Conservation (phyloP, 2,113 vertebrate genomes). For the Phrynosoma platyrhinos region DNA sequence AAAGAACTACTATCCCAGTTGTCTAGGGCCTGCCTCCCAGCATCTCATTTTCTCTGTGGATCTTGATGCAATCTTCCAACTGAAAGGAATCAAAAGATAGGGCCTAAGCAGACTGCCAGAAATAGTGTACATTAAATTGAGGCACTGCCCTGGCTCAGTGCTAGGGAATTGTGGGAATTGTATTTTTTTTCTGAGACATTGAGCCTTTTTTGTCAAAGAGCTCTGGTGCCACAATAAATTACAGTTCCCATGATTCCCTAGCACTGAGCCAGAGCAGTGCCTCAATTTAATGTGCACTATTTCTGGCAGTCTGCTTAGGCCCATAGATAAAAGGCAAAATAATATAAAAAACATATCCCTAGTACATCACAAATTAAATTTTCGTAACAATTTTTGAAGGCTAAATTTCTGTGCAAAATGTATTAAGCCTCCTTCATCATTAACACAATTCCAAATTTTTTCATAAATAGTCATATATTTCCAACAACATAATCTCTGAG, state of each 20-base stretch:
- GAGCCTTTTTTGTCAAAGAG: too few relatives aligned
- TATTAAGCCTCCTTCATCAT: not conserved
- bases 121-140: too few relatives aligned
- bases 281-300: too few relatives aligned
- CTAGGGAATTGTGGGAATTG: too few relatives aligned
- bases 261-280: too few relatives aligned
- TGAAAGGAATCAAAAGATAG: not conserved
- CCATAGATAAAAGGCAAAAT: not conserved
- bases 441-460: not conserved
- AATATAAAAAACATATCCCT: not conserved
- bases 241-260: too few relatives aligned
- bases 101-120: too few relatives aligned
- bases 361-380: not conserved
- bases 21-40: not conserved
- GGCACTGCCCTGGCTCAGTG: too few relatives aligned
- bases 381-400: conserved; percentile 3
- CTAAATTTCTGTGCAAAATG: not conserved
- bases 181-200: too few relatives aligned
- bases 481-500: not conserved
- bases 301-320: too few relatives aligned
- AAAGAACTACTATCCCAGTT: not conserved
- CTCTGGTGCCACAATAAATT: too few relatives aligned
- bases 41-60: not conserved
- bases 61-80: not conserved
- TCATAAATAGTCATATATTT: conserved; percentile 2